Conservation (phyloP, 2,888 invertebrate genomes). For the Conops quadrifasciatus region DNA sequence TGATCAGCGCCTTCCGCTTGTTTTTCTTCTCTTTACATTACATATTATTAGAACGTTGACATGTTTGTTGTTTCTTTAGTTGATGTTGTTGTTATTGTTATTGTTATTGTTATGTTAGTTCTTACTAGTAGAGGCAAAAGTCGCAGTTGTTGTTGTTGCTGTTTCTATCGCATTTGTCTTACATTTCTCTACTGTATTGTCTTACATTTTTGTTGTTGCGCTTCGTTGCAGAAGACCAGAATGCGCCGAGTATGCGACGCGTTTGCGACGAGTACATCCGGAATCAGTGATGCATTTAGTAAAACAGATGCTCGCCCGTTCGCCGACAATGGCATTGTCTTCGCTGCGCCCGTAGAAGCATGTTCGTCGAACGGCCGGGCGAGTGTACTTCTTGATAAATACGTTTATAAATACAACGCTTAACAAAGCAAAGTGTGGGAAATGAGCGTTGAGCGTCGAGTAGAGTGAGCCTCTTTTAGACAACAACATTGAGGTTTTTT, state of each 20-base stretch:
- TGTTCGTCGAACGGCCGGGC: too few species aligned
- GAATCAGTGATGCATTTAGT: conserved; percentile 4
- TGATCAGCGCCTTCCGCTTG: background rate
- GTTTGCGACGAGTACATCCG: conserved; percentile 3
- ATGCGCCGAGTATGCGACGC: background rate
- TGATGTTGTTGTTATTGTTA: background rate
- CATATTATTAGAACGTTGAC: background rate
- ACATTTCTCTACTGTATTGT: background rate
- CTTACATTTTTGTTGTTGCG: background rate
- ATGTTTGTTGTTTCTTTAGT: background rate
- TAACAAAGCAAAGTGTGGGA: too few species aligned
- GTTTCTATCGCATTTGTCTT: background rate
- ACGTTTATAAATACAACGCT: too few species aligned
- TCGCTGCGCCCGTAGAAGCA: too few species aligned
- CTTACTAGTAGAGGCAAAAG: too few species aligned
- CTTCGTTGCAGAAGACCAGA: background rate
- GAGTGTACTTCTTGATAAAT: too few species aligned
- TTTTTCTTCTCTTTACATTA: background rate
- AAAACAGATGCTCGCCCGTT: background rate
- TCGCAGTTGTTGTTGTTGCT: background rate
- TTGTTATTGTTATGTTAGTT: background rate
- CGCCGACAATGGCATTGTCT: too few species aligned
- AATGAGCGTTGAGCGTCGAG: too few species aligned
- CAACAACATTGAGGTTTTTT: too few species aligned
- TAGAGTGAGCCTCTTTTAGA: too few species aligned